A percentile compares a stretch with the other conserved stretches of the same genome.
Evolutionary conservation across 2,888 invertebrate genomes (phyloP).

Genomic region (Hypena proboscidalis): DNA sequence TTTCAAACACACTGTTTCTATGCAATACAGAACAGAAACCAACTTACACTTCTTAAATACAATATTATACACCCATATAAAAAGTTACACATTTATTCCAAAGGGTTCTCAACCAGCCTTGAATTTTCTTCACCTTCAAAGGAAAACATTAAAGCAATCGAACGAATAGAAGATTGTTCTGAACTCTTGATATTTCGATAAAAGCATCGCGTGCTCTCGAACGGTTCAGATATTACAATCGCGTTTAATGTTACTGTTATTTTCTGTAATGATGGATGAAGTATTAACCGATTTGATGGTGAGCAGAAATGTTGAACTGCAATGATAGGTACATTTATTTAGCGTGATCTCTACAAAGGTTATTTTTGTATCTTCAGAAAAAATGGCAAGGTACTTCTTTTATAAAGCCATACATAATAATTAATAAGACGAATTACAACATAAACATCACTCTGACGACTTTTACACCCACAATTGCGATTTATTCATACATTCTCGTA

Average conservation of each 20-base stretch:
- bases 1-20: too few species aligned
- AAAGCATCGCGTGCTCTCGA: constrained; percentile 36
- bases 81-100: not conserved
- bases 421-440: too few species aligned
- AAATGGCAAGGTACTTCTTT: too few species aligned
- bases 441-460: too few species aligned
- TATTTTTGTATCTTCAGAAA: too few species aligned
- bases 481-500: too few species aligned
- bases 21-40: too few species aligned
- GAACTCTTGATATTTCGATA: constrained; percentile 42
- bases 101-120: constrained; percentile 16
- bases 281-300: not conserved
- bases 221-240: constrained; percentile 15
- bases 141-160: constrained; percentile 33
- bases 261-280: constrained; percentile 10
- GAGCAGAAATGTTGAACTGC: constrained; percentile 1
- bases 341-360: too few species aligned
- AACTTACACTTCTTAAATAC: too few species aligned
- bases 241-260: constrained; percentile 22
- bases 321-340: too few species aligned
- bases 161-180: constrained; percentile 34
- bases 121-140: constrained; percentile 16
- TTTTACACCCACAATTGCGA: not conserved
- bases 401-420: too few species aligned
- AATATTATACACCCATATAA: not conserved